phyloP scores from a whole-genome alignment of 2,797 vertebrate species.

The Lepus oiostolus region DNA sequence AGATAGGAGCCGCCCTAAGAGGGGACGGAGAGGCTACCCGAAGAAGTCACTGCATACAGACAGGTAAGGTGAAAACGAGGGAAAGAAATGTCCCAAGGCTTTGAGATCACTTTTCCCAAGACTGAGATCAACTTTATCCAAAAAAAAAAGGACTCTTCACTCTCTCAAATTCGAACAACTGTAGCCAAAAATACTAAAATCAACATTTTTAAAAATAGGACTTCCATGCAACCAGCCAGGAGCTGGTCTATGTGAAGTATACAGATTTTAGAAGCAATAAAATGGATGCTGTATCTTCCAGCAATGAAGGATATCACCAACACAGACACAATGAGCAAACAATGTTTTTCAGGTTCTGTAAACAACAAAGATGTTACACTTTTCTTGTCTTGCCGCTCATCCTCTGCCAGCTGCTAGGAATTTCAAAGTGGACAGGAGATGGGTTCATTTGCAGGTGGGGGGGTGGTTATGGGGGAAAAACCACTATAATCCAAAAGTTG shows the following conservation, averaged over 20 bases:
- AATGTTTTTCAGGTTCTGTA: conserved; percentile 46
- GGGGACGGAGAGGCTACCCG: neutral
- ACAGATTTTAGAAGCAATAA: conserved; percentile 46
- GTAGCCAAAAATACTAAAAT: conserved; percentile 62
- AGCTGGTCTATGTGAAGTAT: conserved; percentile 44
- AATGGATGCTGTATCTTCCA: conserved; percentile 54
- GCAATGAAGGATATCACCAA: conserved; percentile 36
- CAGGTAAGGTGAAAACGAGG: conserved; percentile 15
- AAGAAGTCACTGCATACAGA: conserved; percentile 13
- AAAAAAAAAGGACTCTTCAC: neutral
- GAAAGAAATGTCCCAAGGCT: conserved; percentile 1
- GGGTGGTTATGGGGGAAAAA: too few relatives aligned
- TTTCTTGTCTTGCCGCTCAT: neutral
- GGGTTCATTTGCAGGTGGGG: too few relatives aligned
- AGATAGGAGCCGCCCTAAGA: neutral
- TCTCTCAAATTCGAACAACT: conserved; percentile 35
- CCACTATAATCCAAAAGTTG: too few relatives aligned
- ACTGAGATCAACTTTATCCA: conserved; percentile 32
- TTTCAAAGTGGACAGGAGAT: neutral
- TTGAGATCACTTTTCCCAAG: conserved; percentile 49
- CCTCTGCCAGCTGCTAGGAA: neutral
- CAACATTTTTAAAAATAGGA: conserved; percentile 74
- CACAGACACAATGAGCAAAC: conserved; percentile 14
- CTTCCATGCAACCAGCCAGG: conserved; percentile 44
- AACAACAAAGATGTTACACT: conserved; percentile 7